Conservation (phyloP, 2,797 vertebrate genomes). For the Potorous gilbertii region DNA sequence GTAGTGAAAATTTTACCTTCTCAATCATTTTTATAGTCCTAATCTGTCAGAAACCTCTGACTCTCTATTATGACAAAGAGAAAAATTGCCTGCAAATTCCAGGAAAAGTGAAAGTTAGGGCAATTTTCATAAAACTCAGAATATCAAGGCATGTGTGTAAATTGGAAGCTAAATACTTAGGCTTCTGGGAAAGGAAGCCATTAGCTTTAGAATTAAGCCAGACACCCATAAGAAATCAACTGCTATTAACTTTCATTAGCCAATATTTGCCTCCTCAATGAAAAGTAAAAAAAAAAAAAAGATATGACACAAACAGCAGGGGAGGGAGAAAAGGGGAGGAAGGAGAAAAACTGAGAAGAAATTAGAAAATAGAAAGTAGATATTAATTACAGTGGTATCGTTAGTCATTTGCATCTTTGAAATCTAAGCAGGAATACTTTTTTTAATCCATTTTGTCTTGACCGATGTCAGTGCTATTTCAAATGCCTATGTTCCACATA, state of each 20-base stretch:
- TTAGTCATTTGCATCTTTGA: slow-evolving; percentile 26
- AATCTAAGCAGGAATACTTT: slow-evolving; percentile 2
- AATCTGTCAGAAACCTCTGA: slow-evolving; percentile 52
- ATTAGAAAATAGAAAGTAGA: neutral
- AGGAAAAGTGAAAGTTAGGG: slow-evolving; percentile 20
- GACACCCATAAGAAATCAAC: slow-evolving; percentile 46
- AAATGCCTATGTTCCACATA: neutral
- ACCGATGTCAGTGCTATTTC: neutral
- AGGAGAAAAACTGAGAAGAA: neutral
- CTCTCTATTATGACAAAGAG: slow-evolving; percentile 49
- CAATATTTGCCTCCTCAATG: slow-evolving; percentile 37
- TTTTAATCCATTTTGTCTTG: neutral
- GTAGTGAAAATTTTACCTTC: slow-evolving; percentile 44
- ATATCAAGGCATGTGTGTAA: slow-evolving; percentile 26
- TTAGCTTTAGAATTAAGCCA: slow-evolving; percentile 68
- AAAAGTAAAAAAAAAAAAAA: slow-evolving; percentile 33
- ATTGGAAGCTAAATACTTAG: slow-evolving; percentile 58
- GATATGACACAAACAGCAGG: slow-evolving; percentile 33
- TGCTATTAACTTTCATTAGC: slow-evolving; percentile 67
- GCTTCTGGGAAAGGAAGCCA: slow-evolving; percentile 69
- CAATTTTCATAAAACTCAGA: slow-evolving; percentile 48
- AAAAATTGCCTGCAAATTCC: slow-evolving; percentile 50
- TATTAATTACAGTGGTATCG: neutral
- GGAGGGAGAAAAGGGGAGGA: neutral
- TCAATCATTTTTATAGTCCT: slow-evolving; percentile 21